phyloP scores from a whole-genome alignment of 2,113 vertebrate species.

The Lamprologus sp. region DNA sequence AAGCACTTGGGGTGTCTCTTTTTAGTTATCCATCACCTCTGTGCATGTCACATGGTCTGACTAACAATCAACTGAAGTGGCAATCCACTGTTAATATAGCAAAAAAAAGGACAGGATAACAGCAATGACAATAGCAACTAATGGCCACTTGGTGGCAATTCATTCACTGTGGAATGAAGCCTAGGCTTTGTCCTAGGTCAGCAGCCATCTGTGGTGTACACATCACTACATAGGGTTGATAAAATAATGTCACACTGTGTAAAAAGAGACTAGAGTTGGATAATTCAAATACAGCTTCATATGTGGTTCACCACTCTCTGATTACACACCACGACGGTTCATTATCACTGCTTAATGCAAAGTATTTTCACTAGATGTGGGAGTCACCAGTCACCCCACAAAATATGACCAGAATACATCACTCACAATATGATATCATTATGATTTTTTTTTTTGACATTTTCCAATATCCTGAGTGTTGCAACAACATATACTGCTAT shows the following conservation, averaged over 20 bases:
- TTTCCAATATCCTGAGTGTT: background rate
- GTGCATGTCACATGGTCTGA: background rate
- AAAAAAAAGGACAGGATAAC: background rate
- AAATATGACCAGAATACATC: background rate
- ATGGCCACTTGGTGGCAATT: slow-evolving; percentile 30
- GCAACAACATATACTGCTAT: background rate
- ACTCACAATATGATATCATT: background rate
- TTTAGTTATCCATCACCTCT: background rate
- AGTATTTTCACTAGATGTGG: background rate
- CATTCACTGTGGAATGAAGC: background rate
- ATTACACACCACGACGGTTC: fast-evolving
- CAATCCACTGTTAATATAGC: background rate
- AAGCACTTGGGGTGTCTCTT: background rate
- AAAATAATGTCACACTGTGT: background rate
- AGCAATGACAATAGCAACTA: background rate
- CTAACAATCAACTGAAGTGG: background rate
- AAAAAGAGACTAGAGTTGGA: background rate
- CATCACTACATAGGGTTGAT: background rate
- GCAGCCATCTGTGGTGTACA: background rate
- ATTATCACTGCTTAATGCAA: background rate
- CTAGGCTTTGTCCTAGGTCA: background rate
- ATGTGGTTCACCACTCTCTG: background rate
- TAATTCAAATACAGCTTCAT: background rate
- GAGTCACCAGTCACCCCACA: background rate
- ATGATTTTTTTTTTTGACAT: background rate